Conservation (phyloP, 2,888 invertebrate genomes). For the Heliconius aoede region DNA sequence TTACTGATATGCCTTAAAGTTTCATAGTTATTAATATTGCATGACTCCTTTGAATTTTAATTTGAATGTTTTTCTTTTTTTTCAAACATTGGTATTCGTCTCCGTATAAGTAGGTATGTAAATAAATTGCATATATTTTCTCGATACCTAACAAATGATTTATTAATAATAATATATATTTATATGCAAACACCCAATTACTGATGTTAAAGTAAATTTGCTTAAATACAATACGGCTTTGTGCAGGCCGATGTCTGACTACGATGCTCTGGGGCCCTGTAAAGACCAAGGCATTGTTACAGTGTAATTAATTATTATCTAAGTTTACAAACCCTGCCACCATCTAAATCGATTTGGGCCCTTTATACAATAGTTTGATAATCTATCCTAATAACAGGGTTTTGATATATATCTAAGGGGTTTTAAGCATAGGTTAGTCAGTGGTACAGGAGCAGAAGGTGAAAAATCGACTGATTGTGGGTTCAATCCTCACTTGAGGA, state of each 20-base stretch:
- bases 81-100: no score
- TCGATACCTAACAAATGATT: background rate
- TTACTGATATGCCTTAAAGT: background rate
- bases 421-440: conserved; percentile 10
- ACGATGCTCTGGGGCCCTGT: conserved; percentile 70
- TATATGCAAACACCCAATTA: background rate
- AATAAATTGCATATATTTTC: background rate
- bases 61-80: no score
- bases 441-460: no score
- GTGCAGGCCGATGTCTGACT: conserved; percentile 53
- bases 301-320: conserved; percentile 69
- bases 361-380: conserved; percentile 30
- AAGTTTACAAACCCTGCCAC: conserved; percentile 28
- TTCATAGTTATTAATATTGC: background rate
- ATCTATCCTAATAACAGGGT: conserved; percentile 25
- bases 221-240: conserved; percentile 34
- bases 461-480: no score
- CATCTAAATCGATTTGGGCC: conserved; percentile 27
- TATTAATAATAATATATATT: background rate
- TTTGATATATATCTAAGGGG: conserved; percentile 4
- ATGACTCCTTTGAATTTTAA: no score
- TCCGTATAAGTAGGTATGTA: no score
- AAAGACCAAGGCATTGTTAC: conserved; percentile 64
- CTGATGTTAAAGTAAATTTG: conserved; percentile 16
- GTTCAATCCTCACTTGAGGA: no score